Evolutionary conservation across 2,113 vertebrate species (phyloP), one percentile per base, ranked within the genome.

Genomic region (Malurus melanocephalus): DNA sequence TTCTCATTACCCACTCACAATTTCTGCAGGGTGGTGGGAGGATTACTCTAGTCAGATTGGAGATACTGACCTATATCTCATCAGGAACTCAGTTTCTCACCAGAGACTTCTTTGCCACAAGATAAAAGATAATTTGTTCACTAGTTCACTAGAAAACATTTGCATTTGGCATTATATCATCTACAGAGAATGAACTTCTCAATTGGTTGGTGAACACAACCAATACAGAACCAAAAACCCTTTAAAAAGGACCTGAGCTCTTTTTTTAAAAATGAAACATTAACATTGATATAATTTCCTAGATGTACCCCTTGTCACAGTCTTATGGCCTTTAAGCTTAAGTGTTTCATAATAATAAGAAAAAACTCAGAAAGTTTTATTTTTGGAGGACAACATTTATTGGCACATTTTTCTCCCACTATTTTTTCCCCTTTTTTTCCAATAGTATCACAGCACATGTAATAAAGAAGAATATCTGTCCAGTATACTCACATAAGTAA

Each of bases 211-310:
- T 79, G 64, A 76, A 81, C n/a, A 61, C 33, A 76, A 66, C 32
- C 33, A 62, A 42, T 72, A 71, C 19, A 85, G 38, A 79, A 62
- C 59, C 46, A 80, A 69, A 87, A 87, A 93, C 56, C 16, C 30
- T 65, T 93, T 75, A 65, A 89, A 94, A 73, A 91, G 40, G 42
- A 86, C 19, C 21, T 64, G 62, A 76, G 43, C 12, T 68, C 3
- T 21, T 35, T 42, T 79, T 74, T 40, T 48, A 38, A 38, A 38
- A 22, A 71, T 78, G 74, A 95, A 95, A 78, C 83, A 93, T 95
- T 91, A 90, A 18, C 59, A 91, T 59, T 89, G 69, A 94, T 94
- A 94, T 88, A 35, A 33, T 96, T 76, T 92, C 69, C 82, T 75
- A 80, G 33, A 76, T 52, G 57, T 71, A 79, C 11, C 60, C 32